phyloP scores from a whole-genome alignment of 1,140 invertebrate species.

The Trachymyrmex cornetzi region DNA sequence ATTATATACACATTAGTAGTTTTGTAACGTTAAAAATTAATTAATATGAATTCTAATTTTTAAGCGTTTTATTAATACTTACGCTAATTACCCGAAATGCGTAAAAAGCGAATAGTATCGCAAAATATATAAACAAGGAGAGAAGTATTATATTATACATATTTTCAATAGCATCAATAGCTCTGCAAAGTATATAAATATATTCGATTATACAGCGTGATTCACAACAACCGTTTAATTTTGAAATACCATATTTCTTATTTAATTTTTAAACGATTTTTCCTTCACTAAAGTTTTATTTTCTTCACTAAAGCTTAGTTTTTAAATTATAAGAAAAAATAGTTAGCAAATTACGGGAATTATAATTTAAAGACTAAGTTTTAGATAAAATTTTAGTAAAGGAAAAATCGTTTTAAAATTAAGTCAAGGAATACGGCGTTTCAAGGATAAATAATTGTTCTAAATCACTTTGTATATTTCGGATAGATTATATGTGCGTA shows the following conservation, averaged over 20 bases:
- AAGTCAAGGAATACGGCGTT: no score
- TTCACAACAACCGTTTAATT: no score
- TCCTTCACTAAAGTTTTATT: no score
- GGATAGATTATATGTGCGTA: not conserved
- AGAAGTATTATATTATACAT: slow-evolving; percentile 43
- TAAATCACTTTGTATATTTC: not conserved
- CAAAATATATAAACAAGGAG: slow-evolving; percentile 40
- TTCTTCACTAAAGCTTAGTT: no score
- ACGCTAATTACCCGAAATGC: slow-evolving; percentile 13
- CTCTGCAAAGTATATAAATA: not conserved
- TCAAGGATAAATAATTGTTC: no score
- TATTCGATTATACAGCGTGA: not conserved
- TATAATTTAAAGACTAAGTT: no score
- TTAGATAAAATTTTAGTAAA: no score
- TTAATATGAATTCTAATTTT: not conserved
- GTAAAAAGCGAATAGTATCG: slow-evolving; percentile 2
- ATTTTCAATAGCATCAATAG: slow-evolving; percentile 38
- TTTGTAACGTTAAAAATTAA: not conserved
- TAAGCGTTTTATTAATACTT: slow-evolving; percentile 1
- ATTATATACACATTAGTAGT: not conserved
- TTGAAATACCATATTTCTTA: no score
- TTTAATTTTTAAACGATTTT: no score
- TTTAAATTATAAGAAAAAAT: no score
- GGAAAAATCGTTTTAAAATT: no score
- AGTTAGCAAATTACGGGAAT: no score